phyloP scores from a whole-genome alignment of 2,113 vertebrate species.

The Amazona guildingii region DNA sequence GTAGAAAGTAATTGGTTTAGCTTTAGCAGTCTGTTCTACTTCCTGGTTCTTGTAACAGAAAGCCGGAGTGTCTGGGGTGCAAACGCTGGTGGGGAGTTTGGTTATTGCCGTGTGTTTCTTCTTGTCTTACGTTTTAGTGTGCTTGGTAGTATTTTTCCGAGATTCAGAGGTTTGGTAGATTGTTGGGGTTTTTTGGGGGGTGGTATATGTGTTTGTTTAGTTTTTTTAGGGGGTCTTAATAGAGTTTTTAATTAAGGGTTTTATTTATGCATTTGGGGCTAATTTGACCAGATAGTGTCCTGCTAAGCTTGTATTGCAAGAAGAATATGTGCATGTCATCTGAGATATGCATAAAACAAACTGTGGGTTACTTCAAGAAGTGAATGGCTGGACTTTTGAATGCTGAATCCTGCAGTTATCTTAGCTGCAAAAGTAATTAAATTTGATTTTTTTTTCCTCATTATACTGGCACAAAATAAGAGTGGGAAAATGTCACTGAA shows the following conservation, averaged over 20 bases:
- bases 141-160: background rate
- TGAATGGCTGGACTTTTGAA: background rate
- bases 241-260: background rate
- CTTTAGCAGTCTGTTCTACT: background rate
- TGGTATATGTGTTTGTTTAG: background rate
- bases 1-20: background rate
- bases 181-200: background rate
- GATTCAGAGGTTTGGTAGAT: background rate
- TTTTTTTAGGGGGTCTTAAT: background rate
- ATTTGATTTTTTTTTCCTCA: conserved; percentile 25
- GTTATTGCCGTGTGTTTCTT: background rate
- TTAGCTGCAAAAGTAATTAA: conserved; percentile 38
- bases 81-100: background rate
- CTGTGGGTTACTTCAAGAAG: background rate
- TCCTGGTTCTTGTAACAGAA: background rate
- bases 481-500: conserved; percentile 43
- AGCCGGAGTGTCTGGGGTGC: background rate
- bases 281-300: background rate
- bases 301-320: background rate
- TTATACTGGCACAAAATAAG: conserved; percentile 10
- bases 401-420: background rate
- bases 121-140: background rate
- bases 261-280: background rate
- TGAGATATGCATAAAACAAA: background rate
- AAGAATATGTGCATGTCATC: background rate